Base-by-base conservation (phyloP, 2,888 invertebrate species). In the Parelbella ahira region DNA sequence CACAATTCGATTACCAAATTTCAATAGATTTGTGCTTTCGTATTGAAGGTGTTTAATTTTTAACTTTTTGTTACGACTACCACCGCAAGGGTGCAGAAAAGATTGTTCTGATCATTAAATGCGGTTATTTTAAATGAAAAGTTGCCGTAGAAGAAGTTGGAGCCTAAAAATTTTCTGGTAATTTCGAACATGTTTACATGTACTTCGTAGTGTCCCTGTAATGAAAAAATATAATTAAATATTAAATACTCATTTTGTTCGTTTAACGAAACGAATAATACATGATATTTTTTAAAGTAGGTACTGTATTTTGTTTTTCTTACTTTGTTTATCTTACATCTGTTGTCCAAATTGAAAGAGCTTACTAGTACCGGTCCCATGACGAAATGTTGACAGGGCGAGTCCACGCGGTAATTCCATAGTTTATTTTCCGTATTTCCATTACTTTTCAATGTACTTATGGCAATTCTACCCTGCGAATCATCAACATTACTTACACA, bases 341-440 rank as follows among this genome's bases (percentile, higher is more conserved):
- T 62, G 30, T 56, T 68, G 6, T 69, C 69, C 19, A 81, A 47
- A 52, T 80, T 79, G 47, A 80, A 78, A 2, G 73, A 51, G 2
- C 67, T 69, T 6, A 54, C 48, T 4, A 84, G 50, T 49, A 81
- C 46, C 6, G 81, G 77, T 0, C 83, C 82, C 49, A 82, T 47
- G 25, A 82, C 79, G 49, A 83, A 86, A 57, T 84, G 83, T 53
- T 82, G 74, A 48, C 83, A 84, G 0, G 83, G 84, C 24, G 70
- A 72, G 37, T 69, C 71, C 33, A 78, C 24, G 11, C 65, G 54
- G 50, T 83, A 76, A 53, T 77, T 79, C 64, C 66, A 78, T 25
- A 83, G 52, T 49, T 67, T 76, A 49, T 71, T 78, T 37, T 64
- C 67, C 19, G 52, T 49, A 37, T 68, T 74, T 36, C 71, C 73